Evolutionary conservation across 2,113 vertebrate species (phyloP).

Genomic region (Hyaena hyaena): DNA sequence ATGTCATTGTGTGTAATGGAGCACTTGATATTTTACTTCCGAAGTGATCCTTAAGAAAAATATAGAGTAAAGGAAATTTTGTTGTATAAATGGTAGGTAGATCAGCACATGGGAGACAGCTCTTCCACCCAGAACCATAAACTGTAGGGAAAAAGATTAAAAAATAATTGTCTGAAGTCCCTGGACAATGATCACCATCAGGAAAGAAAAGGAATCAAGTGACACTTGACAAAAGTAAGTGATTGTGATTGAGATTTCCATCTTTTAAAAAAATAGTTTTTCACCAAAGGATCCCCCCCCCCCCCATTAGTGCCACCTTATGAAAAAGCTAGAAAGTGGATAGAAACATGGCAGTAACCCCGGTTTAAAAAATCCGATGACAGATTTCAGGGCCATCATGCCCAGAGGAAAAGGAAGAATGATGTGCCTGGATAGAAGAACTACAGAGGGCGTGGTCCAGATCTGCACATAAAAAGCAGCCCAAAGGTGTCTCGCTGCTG

Average conservation of each 20-base stretch:
- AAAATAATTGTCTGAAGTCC: not conserved
- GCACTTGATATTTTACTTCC: not conserved
- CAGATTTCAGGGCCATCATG: not conserved
- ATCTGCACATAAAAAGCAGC: not conserved
- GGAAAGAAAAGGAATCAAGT: not conserved
- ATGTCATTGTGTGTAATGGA: too few relatives aligned
- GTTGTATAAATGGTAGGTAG: rapidly evolving
- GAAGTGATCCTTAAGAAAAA: not conserved
- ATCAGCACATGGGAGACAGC: not conserved
- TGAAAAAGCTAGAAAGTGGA: not conserved
- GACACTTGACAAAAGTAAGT: not conserved
- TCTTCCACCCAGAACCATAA: rapidly evolving
- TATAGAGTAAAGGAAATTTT: rapidly evolving
- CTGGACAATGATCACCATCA: too few relatives aligned
- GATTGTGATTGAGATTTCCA: not conserved
- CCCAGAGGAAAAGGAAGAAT: not conserved
- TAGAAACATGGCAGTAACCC: not conserved
- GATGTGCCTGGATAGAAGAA: not conserved
- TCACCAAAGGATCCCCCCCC: not conserved
- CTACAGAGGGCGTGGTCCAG: rapidly evolving
- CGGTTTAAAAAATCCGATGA: not conserved
- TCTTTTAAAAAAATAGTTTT: not conserved
- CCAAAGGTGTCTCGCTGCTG: too few relatives aligned
- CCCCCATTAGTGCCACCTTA: not conserved
- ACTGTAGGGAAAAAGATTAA: not conserved